phyloP scores from a whole-genome alignment of 2,797 vertebrate species.

The Perodicticus potto region DNA sequence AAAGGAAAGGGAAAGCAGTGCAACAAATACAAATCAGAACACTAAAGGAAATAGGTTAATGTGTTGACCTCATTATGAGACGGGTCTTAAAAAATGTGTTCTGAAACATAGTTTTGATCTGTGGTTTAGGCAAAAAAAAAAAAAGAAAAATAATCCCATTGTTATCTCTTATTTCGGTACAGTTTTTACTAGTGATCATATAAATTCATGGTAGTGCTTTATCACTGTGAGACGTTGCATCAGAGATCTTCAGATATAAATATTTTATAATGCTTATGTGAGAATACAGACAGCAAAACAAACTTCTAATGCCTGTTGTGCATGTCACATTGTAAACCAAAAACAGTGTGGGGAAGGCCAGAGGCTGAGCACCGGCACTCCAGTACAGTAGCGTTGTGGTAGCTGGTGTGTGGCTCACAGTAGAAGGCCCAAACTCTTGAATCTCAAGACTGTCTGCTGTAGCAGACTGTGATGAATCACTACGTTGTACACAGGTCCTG shows the following conservation, averaged over 20 bases:
- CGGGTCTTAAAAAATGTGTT: neutral
- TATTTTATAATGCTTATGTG: neutral
- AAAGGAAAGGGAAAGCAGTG: neutral
- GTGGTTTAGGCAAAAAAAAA: neutral
- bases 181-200: neutral
- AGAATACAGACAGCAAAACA: neutral
- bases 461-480: neutral
- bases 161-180: neutral
- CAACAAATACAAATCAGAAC: neutral
- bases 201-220: neutral
- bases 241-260: neutral
- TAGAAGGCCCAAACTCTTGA: neutral
- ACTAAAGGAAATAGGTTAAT: neutral
- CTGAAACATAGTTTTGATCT: neutral
- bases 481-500: neutral
- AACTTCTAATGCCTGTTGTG: neutral
- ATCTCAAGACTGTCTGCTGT: neutral
- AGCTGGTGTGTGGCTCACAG: neutral
- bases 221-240: neutral
- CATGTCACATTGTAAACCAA: neutral
- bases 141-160: neutral
- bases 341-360: neutral
- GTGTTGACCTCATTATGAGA: neutral
- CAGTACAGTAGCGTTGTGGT: rapidly evolving
- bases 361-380: neutral